These are phyloP conservation scores for Mimachlamys varia DNA, from an alignment of 2,888 invertebrate genomes.

Conservation along the genomic window DNA sequence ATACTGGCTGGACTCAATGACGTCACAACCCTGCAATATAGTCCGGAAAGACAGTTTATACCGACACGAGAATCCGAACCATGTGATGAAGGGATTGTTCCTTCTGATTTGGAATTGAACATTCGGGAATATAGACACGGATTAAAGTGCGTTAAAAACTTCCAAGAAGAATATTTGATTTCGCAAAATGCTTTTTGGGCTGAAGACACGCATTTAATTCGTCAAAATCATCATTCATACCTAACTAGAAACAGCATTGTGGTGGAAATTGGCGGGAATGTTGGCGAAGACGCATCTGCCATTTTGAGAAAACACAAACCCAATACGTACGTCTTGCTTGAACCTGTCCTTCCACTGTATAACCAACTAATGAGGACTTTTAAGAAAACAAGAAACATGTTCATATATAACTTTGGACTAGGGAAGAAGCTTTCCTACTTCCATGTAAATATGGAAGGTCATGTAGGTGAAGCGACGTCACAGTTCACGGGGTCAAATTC, in stretches of 20 bases:
- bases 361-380: conserved; percentile 42
- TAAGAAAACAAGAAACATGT: conserved; percentile 38
- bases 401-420: conserved; percentile 56
- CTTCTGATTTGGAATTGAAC: not conserved
- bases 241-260: conserved; percentile 46
- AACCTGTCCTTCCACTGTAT: conserved; percentile 45
- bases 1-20: not conserved
- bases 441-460: conserved; percentile 56
- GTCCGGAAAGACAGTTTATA: not conserved
- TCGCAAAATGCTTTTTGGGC: conserved; percentile 44
- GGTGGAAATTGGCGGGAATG: conserved; percentile 52
- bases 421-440: conserved; percentile 54
- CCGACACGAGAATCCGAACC: not conserved
- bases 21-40: not conserved
- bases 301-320: conserved; percentile 47
- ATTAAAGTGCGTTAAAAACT: not conserved
- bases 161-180: not conserved
- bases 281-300: conserved; percentile 47
- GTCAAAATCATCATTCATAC: conserved; percentile 46
- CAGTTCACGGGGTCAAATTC: conserved; percentile 49
- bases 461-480: conserved; percentile 58
- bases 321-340: conserved; percentile 46
- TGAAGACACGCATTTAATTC: conserved; percentile 43
- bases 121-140: not conserved
- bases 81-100: not conserved